Conservation (phyloP, 2,888 invertebrate genomes). For the Caenorhabditis imperialis region DNA sequence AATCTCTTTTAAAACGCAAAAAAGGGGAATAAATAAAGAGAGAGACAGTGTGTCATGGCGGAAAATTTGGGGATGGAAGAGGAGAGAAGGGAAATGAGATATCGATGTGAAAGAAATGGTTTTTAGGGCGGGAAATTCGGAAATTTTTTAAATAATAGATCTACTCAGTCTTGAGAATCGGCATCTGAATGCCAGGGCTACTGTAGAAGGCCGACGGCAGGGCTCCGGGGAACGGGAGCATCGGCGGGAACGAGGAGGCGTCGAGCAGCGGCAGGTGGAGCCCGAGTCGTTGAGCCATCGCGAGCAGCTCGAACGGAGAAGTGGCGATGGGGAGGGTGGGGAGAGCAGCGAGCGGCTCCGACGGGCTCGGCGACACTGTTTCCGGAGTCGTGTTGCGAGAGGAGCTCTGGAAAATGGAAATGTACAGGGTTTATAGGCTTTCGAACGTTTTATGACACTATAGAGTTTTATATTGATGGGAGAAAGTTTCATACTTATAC, state of each 20-base stretch:
- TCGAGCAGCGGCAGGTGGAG: conserved; percentile 20
- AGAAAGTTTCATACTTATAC: no score
- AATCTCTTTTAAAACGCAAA: conserved; percentile 6
- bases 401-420: conserved; percentile 16
- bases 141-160: no score
- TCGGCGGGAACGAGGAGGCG: conserved; percentile 4
- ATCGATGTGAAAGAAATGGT: conserved; percentile 11
- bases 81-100: conserved; percentile 6
- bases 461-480: no score
- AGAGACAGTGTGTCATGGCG: conserved; percentile 7
- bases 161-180: conserved; percentile 21
- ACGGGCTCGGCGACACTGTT: not conserved
- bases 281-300: conserved; percentile 45
- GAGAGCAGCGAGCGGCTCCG: conserved; percentile 3
- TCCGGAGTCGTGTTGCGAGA: conserved; percentile 48
- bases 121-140: not conserved
- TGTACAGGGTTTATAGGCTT: no score
- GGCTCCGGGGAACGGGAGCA: conserved; percentile 2
- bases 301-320: conserved; percentile 36
- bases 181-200: not conserved
- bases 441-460: no score
- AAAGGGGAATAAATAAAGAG: conserved; percentile 15
- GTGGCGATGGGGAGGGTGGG: conserved; percentile 1
- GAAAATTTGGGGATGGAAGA: no score
- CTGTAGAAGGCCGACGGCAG: conserved; percentile 13